Evolutionary conservation across 2,113 vertebrate genomes (phyloP), one percentile per base, ranked within the genome.

Genomic region (Coreoperca whiteheadi): DNA sequence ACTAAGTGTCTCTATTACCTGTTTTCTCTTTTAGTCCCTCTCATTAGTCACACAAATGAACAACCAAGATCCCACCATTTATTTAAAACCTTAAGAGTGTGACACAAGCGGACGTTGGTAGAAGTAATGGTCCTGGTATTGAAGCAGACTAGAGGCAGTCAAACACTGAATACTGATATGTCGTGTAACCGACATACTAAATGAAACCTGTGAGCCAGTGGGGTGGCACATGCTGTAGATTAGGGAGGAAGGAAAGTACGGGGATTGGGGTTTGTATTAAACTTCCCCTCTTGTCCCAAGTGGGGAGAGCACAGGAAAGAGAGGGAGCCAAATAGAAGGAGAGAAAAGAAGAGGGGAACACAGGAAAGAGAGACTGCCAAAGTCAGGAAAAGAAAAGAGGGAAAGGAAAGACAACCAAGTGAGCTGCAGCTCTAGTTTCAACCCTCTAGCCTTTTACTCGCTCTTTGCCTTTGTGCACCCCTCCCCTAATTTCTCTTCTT

Each of bases 291-390:
- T 39, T 82, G 85, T 93, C 94, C 93, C 92, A 86, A 68, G 81
- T 87, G 91, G 96, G 97, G 95, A 95, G 94, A 95, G 93, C 95
- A 89, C 92, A 93, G 97, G 97, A 97, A 97, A 96, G 96, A 96
- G 95, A 90, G 59, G 34, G 76, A 93, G 93, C 91, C 91, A 93
- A 90, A 86, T 77, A 83, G 86, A 92, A 75, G 70, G 80, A 94
- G 73, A 90, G 85, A 90, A 82, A 91, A 90, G 84, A 91, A 90
- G 84, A 85, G 82, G 78, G 72, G 96, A 90, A 56, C 86, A 90
- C 88, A 91, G 90, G 90, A 92, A 93, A 91, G 87, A 82, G 66
- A 87, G 88, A 83, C 87, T 87, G 90, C 91, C 90, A 93, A 90
- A 87, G 76, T 87, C 81, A 86, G 90, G 89, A 82, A 89, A 83